Percentiles rank a stretch among this genome's conserved stretches.
Evolutionary conservation across 2,113 vertebrate genomes (phyloP).

Genomic region (Mungos mungo): DNA sequence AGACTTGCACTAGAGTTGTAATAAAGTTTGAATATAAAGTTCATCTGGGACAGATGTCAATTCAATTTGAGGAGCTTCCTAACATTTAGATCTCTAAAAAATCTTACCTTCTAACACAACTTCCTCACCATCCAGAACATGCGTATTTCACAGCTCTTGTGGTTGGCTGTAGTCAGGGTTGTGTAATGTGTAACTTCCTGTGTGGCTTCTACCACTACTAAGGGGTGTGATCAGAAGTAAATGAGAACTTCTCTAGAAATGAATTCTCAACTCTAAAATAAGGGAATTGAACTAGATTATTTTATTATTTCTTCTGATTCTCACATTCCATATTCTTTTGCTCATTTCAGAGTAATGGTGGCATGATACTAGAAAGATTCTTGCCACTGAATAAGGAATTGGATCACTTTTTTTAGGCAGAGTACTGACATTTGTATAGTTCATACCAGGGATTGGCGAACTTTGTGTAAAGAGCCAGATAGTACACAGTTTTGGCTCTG

Average conservation of each 20-base stretch:
- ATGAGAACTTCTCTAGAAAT: conserved; percentile 12
- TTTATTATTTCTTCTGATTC: not conserved
- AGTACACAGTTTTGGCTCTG: not conserved
- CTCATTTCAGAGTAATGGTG: conserved; percentile 11
- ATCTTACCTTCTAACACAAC: not conserved
- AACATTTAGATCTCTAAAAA: not conserved
- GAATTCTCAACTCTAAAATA: not conserved
- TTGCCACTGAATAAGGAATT: not conserved
- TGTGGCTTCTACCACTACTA: not conserved
- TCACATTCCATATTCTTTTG: not conserved
- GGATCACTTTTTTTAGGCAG: not conserved
- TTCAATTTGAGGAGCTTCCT: not conserved
- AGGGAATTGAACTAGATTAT: not conserved
- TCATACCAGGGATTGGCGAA: not conserved
- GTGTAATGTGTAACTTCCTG: not conserved
- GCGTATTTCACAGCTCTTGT: not conserved
- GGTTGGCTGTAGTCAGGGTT: not conserved
- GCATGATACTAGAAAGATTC: not conserved
- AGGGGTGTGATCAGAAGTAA: not conserved
- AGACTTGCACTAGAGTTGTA: not conserved
- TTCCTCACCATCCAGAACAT: not conserved
- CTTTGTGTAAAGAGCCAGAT: not conserved
- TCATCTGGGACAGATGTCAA: not conserved
- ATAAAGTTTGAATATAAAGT: not conserved
- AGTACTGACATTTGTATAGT: not conserved